These are phyloP conservation scores for Corythornis vintsioides DNA, from an alignment of 2,113 vertebrate species.

Conservation along the genomic window DNA sequence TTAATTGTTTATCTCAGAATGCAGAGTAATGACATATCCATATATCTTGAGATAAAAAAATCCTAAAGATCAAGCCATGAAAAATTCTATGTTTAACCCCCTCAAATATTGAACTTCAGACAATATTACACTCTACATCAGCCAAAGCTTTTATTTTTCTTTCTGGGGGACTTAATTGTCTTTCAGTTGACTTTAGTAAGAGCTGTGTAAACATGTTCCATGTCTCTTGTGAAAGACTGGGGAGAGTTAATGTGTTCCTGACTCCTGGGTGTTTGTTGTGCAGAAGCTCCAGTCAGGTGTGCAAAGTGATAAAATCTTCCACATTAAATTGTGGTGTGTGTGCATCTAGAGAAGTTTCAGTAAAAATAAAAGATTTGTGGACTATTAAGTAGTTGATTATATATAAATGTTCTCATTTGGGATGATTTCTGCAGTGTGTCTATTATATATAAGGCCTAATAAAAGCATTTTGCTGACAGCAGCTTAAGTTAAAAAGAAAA, in stretches of 20 bases:
- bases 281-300: not conserved
- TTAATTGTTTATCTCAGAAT: not conserved
- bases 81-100: not conserved
- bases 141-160: not conserved
- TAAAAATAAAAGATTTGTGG: not conserved
- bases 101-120: not conserved
- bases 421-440: not conserved
- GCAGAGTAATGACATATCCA: not conserved
- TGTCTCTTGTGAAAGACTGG: not conserved
- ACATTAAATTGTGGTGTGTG: not conserved
- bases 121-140: not conserved
- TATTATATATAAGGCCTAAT: not conserved
- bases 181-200: not conserved
- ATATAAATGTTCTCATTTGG: not conserved
- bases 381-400: not conserved
- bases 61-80: not conserved
- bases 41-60: not conserved
- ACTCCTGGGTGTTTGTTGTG: not conserved
- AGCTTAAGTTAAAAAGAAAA: not conserved
- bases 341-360: not conserved
- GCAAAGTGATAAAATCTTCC: not conserved
- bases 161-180: not conserved
- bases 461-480: not conserved
- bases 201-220: not conserved
- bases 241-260: not conserved